Percentiles rank a stretch among this genome's conserved stretches.
phyloP scores from a whole-genome alignment of 2,888 invertebrate genomes.

The Drepana falcataria region DNA sequence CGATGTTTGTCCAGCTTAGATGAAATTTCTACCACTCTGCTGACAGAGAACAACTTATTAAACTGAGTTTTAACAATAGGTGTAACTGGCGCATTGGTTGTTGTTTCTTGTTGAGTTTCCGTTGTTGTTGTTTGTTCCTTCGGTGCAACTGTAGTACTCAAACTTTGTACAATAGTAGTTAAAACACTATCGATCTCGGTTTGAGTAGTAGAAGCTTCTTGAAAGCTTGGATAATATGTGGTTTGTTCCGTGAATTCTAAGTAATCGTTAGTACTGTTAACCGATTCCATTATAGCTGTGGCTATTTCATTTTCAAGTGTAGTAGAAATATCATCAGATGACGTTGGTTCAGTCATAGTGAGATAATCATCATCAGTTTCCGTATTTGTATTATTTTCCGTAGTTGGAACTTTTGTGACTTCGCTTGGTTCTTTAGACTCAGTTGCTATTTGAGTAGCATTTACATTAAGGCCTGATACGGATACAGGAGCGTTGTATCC shows the following conservation, averaged over 20 bases:
- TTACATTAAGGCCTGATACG: constrained; percentile 15
- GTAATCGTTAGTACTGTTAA: constrained; percentile 60
- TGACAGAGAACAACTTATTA: constrained; percentile 83
- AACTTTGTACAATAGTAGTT: constrained; percentile 15
- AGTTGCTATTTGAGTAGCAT: constrained; percentile 18
- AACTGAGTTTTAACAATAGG: constrained; percentile 69
- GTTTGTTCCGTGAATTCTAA: constrained; percentile 53
- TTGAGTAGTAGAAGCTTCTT: constrained; percentile 33
- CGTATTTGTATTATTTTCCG: constrained; percentile 37
- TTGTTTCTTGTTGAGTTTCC: constrained; percentile 27
- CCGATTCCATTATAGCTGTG: constrained; percentile 49
- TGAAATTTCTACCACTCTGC: constrained; percentile 83
- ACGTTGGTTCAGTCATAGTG: constrained; percentile 44
- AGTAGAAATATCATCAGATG: constrained; percentile 36
- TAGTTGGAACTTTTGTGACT: constrained; percentile 25
- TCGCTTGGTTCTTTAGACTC: constrained; percentile 27
- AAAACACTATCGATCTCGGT: constrained; percentile 23
- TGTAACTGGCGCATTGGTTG: constrained; percentile 41
- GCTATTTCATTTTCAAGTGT: constrained; percentile 43
- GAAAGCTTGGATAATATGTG: constrained; percentile 46
- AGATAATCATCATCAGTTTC: constrained; percentile 60
- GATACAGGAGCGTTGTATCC: constrained; percentile 47
- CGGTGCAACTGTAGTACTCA: constrained; percentile 3
- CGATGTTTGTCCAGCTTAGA: constrained; percentile 81
- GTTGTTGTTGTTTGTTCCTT: constrained; percentile 3